Percentiles rank a stretch among this genome's conserved stretches.
phyloP scores from a whole-genome alignment of 2,888 invertebrate species.

The Griposia aprilina region DNA sequence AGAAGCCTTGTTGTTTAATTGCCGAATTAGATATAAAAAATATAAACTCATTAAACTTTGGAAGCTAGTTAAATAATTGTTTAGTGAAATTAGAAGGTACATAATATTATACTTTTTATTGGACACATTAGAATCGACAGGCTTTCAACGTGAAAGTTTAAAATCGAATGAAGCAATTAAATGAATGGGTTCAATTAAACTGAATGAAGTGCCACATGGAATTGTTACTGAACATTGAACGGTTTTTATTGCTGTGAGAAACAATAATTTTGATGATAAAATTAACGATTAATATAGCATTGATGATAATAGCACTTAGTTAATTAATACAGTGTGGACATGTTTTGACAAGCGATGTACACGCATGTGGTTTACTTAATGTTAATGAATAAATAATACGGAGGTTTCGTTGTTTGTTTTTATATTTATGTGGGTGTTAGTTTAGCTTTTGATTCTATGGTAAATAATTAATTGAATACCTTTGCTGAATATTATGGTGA shows the following conservation, averaged over 20 bases:
- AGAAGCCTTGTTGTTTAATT: constrained; percentile 69
- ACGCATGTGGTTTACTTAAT: constrained; percentile 37
- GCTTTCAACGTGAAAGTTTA: constrained; percentile 83
- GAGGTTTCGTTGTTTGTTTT: constrained; percentile 6
- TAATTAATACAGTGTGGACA: constrained; percentile 62
- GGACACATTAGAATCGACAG: constrained; percentile 83
- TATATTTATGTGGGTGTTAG: constrained; percentile 19
- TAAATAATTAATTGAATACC: not conserved
- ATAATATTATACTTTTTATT: constrained; percentile 81
- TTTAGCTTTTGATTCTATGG: not conserved
- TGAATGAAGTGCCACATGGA: constrained; percentile 84
- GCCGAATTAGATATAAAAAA: constrained; percentile 69
- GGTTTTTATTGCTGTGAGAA: constrained; percentile 88
- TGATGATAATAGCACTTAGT: constrained; percentile 78
- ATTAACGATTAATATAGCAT: constrained; percentile 80
- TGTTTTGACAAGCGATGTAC: constrained; percentile 51
- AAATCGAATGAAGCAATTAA: constrained; percentile 86
- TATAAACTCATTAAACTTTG: constrained; percentile 73
- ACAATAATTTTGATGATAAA: constrained; percentile 86
- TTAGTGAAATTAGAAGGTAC: constrained; percentile 77
- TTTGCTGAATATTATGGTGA: not conserved
- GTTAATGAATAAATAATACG: constrained; percentile 42
- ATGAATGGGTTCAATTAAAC: constrained; percentile 88
- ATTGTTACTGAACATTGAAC: constrained; percentile 79
- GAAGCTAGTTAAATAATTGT: constrained; percentile 78